phyloP scores from a whole-genome alignment of 2,113 vertebrate genomes.

The Labeo rohita region DNA sequence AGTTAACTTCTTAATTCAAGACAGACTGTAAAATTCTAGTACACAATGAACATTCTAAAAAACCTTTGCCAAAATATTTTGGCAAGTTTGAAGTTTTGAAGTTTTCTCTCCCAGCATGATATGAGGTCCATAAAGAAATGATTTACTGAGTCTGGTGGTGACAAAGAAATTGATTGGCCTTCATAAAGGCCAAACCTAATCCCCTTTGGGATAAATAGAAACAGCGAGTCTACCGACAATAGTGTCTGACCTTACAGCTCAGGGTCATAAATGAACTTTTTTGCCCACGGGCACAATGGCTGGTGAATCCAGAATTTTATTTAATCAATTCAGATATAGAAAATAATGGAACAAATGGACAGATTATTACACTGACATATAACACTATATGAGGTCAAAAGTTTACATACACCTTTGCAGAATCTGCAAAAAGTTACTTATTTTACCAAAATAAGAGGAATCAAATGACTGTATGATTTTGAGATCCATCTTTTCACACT shows the following conservation, averaged over 20 bases:
- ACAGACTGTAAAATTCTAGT: not conserved
- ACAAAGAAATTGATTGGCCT: not conserved
- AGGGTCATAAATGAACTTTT: not conserved
- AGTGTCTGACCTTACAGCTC: not conserved
- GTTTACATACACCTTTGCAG: too few species aligned
- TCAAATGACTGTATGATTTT: too few species aligned
- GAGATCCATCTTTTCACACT: too few species aligned
- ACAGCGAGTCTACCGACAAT: not conserved
- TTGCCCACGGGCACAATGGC: not conserved
- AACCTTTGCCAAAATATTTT: not conserved
- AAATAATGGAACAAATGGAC: not conserved
- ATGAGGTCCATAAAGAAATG: not conserved
- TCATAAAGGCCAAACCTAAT: not conserved
- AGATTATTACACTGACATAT: too few species aligned
- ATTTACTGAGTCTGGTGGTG: not conserved
- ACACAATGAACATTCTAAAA: slow-evolving; percentile 2
- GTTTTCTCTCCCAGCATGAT: not conserved
- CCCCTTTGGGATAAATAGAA: not conserved
- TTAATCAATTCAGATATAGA: not conserved
- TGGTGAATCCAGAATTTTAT: not conserved
- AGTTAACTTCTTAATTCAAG: not conserved
- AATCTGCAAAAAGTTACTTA: too few species aligned
- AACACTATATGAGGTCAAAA: too few species aligned
- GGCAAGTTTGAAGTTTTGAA: not conserved
- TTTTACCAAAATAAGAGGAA: too few species aligned